These are phyloP conservation scores for Rhyacophila brunnea DNA, from an alignment of 1,140 invertebrate species.

Conservation along the genomic window DNA sequence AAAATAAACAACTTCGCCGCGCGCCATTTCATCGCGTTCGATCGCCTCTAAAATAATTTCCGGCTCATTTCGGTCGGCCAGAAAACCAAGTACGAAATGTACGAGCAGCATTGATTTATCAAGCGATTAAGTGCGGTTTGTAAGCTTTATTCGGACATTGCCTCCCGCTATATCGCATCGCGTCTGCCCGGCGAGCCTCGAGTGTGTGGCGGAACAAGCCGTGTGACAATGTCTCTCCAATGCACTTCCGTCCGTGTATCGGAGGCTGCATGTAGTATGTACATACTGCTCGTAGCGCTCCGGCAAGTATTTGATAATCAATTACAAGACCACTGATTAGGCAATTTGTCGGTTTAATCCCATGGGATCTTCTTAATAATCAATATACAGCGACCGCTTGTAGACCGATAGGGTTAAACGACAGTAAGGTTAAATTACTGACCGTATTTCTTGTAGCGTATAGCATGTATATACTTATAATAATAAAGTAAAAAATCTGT, in stretches of 20 bases:
- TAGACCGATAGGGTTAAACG: conserved; percentile 5
- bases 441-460: too few relatives aligned
- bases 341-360: conserved; percentile 33
- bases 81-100: conserved; percentile 22
- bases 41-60: conserved; percentile 31
- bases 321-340: conserved; percentile 35
- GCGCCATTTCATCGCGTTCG: conserved; percentile 20
- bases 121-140: conserved; percentile 32
- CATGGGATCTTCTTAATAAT: conserved; percentile 35
- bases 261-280: background rate
- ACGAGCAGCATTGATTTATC: conserved; percentile 30
- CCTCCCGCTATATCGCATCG: background rate
- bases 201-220: background rate
- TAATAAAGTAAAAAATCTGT: too few relatives aligned
- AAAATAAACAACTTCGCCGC: conserved; percentile 6
- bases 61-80: conserved; percentile 27
- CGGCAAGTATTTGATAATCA: conserved; percentile 27
- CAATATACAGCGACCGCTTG: conserved; percentile 19
- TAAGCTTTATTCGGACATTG: conserved; percentile 26
- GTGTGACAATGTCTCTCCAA: background rate
- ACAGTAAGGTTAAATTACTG: background rate
- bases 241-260: background rate
- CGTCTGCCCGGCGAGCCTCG: background rate
- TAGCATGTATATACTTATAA: too few relatives aligned
- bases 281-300: background rate